These are phyloP conservation scores for Ataeniobius toweri DNA, from an alignment of 2,797 vertebrate genomes.

Conservation along the genomic window DNA sequence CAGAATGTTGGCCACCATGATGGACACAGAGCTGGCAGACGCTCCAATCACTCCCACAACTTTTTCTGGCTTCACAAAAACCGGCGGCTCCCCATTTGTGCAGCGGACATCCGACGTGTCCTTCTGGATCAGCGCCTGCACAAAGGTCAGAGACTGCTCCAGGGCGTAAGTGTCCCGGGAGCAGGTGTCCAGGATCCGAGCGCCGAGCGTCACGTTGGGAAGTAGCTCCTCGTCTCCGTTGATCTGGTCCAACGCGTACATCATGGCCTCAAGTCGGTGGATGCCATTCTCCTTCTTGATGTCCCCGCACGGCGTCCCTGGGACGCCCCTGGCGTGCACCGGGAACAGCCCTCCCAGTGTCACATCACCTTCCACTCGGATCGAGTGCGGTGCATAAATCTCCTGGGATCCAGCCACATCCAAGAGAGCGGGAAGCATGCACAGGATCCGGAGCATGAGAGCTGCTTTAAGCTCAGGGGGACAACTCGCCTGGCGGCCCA, in stretches of 20 bases:
- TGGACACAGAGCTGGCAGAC: conserved; percentile 93
- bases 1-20: conserved; percentile 98
- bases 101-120: conserved; percentile 95
- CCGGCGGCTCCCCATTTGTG: conserved; percentile 93
- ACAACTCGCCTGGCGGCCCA: conserved; percentile 35
- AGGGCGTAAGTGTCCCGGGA: conserved; percentile 95
- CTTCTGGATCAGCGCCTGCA: conserved; percentile 96
- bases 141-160: conserved; percentile 96
- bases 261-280: conserved; percentile 96
- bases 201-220: conserved; percentile 94
- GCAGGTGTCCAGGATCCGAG: conserved; percentile 94
- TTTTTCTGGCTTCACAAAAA: conserved; percentile 93
- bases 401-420: conserved; percentile 85
- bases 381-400: conserved; percentile 93
- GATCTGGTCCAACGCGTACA: conserved; percentile 94
- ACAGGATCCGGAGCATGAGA: conserved; percentile 64
- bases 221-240: conserved; percentile 92
- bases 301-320: conserved; percentile 89
- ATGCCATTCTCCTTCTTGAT: conserved; percentile 94
- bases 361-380: conserved; percentile 93
- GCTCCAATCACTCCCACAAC: conserved; percentile 94
- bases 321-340: conserved; percentile 88
- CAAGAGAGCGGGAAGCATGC: conserved; percentile 69
- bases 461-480: conserved; percentile 23
- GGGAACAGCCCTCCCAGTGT: conserved; percentile 96